Percentiles rank a stretch among this genome's conserved stretches.
Conservation (phyloP, 2,113 vertebrate genomes). For the Oryzias melastigma region DNA sequence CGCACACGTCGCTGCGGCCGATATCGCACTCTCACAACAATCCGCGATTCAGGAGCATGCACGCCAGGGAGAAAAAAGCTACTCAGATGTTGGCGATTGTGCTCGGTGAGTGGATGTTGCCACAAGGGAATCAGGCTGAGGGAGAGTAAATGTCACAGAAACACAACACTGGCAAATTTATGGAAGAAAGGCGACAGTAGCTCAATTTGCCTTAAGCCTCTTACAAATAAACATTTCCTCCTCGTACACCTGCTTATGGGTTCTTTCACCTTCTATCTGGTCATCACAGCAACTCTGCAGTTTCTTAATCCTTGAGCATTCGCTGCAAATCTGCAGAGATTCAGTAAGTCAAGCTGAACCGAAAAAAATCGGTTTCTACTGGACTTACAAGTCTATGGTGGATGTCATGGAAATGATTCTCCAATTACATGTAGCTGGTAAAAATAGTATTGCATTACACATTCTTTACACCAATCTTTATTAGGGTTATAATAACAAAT, state of each 20-base stretch:
- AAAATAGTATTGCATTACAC: no score
- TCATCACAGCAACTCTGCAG: conserved; percentile 2
- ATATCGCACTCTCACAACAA: conserved; percentile 53
- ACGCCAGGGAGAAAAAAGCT: conserved; percentile 90
- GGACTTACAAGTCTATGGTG: conserved; percentile 6
- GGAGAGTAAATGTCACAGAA: conserved; percentile 31
- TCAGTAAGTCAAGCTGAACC: conserved; percentile 39
- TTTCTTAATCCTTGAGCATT: conserved; percentile 3
- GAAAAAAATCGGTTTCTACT: conserved; percentile 8
- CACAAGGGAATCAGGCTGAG: background rate
- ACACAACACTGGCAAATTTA: background rate
- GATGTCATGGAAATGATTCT: conserved; percentile 23
- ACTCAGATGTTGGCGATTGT: conserved; percentile 95
- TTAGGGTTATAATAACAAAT: conserved; percentile 19
- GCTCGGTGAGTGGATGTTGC: conserved; percentile 81
- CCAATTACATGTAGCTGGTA: conserved; percentile 28
- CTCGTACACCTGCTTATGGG: background rate
- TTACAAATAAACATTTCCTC: background rate
- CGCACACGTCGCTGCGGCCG: conserved; percentile 78
- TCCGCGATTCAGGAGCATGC: conserved; percentile 80
- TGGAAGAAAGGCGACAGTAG: background rate
- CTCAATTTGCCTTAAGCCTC: background rate
- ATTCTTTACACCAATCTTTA: conserved; percentile 31
- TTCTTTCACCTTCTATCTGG: background rate
- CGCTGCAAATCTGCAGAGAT: conserved; percentile 22